Evolutionary conservation across 2,888 invertebrate species (phyloP).

Genomic region (Latrodectus hesperus): DNA sequence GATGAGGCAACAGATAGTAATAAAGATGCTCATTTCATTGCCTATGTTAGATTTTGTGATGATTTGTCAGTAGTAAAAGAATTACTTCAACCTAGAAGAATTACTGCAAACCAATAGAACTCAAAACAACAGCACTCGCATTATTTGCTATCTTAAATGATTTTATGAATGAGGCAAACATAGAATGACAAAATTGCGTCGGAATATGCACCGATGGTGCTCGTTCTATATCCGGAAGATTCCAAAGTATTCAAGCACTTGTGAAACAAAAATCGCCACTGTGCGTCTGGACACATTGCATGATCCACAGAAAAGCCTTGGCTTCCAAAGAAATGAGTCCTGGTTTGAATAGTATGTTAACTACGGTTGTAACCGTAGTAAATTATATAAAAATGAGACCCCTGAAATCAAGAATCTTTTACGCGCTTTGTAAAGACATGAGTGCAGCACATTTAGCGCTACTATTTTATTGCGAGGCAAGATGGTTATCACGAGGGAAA

Average conservation of each 20-base stretch:
- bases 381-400: conserved; percentile 41
- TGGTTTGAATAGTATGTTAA: conserved; percentile 30
- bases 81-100: too few relatives aligned
- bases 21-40: too few relatives aligned
- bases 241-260: conserved; percentile 40
- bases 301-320: conserved; percentile 37
- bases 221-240: conserved; percentile 10
- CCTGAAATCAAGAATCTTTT: conserved; percentile 38
- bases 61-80: too few relatives aligned
- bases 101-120: neutral
- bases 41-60: too few relatives aligned
- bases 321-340: conserved; percentile 39
- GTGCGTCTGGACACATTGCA: conserved; percentile 38
- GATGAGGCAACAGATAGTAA: too few relatives aligned
- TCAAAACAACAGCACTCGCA: too few relatives aligned
- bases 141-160: conserved; percentile 15
- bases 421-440: conserved; percentile 35
- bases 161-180: conserved; percentile 52
- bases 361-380: conserved; percentile 29
- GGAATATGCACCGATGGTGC: conserved; percentile 31
- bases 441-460: conserved; percentile 23
- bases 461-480: conserved; percentile 43
- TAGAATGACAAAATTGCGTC: conserved; percentile 32
- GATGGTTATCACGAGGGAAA: conserved; percentile 25
- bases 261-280: conserved; percentile 23